phyloP scores from a whole-genome alignment of 2,113 vertebrate genomes.

The Lamprologus sp. region DNA sequence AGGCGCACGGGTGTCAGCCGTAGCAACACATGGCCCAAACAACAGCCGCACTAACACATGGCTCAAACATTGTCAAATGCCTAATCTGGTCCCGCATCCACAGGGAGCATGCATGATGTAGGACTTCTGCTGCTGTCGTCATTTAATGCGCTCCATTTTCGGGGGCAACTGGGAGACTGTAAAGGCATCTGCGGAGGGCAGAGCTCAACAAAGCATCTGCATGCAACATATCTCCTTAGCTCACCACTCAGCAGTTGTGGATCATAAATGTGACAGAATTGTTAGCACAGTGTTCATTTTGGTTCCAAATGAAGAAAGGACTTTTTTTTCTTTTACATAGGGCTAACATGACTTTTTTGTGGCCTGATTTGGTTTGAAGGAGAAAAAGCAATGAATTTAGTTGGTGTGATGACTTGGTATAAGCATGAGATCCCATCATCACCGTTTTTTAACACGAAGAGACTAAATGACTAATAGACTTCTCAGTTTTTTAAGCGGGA shows the following conservation, averaged over 20 bases:
- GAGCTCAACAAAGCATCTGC: slow-evolving; percentile 25
- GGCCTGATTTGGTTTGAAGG: neutral
- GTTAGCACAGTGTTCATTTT: neutral
- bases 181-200: slow-evolving; percentile 3
- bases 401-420: neutral
- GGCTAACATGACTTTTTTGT: neutral
- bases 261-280: neutral
- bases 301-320: neutral
- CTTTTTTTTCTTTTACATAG: neutral
- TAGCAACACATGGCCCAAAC: slow-evolving; percentile 32
- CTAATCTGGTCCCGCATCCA: slow-evolving; percentile 37
- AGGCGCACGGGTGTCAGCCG: neutral
- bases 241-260: neutral
- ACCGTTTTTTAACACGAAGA: neutral
- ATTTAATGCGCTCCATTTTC: slow-evolving; percentile 48
- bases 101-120: slow-evolving; percentile 27
- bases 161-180: slow-evolving; percentile 25
- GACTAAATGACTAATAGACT: neutral
- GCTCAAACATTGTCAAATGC: slow-evolving; percentile 30
- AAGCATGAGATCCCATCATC: neutral
- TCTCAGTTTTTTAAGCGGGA: neutral
- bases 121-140: slow-evolving; percentile 28
- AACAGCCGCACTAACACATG: slow-evolving; percentile 22
- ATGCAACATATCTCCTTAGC: slow-evolving; percentile 1
- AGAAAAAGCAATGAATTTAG: neutral